Percentiles rank a stretch among this genome's conserved stretches.
Conservation (phyloP, 2,797 vertebrate genomes). For the Xenopus petersii region DNA sequence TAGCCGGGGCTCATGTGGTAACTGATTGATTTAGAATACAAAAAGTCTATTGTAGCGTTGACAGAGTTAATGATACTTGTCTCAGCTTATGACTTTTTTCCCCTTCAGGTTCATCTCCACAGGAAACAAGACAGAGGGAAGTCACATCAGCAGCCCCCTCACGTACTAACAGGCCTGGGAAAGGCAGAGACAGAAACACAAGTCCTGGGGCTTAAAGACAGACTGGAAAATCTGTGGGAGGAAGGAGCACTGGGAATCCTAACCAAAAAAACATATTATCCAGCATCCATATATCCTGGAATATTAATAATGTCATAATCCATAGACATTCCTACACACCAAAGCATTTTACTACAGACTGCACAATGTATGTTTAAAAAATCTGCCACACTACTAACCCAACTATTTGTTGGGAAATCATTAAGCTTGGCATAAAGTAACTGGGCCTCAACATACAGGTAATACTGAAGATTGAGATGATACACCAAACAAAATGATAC, state of each 20-base stretch:
- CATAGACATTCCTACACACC: too few relatives aligned
- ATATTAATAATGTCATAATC: not conserved
- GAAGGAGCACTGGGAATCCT: constrained; percentile 39
- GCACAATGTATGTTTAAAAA: too few relatives aligned
- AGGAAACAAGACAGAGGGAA: constrained; percentile 35
- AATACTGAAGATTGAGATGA: too few relatives aligned
- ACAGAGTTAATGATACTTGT: not conserved
- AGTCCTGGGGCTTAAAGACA: constrained; percentile 40
- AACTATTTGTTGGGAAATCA: too few relatives aligned
- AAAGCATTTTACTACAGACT: too few relatives aligned
- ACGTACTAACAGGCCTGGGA: constrained; percentile 25
- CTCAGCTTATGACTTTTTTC: not conserved
- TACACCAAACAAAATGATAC: too few relatives aligned
- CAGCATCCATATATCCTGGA: constrained; percentile 14
- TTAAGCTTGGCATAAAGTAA: too few relatives aligned
- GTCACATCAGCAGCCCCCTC: constrained; percentile 46
- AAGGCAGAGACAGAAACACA: constrained; percentile 20
- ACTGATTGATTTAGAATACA: not conserved
- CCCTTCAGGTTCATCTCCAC: constrained; percentile 16
- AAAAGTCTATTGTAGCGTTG: constrained; percentile 2
- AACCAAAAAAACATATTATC: constrained; percentile 36
- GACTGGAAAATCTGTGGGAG: constrained; percentile 40
- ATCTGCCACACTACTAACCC: too few relatives aligned
- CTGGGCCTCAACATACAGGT: too few relatives aligned
- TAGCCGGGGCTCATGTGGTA: not conserved